These are phyloP conservation scores for Macheiramphus alcinus DNA, from an alignment of 2,113 vertebrate species.

Conservation along the genomic window DNA sequence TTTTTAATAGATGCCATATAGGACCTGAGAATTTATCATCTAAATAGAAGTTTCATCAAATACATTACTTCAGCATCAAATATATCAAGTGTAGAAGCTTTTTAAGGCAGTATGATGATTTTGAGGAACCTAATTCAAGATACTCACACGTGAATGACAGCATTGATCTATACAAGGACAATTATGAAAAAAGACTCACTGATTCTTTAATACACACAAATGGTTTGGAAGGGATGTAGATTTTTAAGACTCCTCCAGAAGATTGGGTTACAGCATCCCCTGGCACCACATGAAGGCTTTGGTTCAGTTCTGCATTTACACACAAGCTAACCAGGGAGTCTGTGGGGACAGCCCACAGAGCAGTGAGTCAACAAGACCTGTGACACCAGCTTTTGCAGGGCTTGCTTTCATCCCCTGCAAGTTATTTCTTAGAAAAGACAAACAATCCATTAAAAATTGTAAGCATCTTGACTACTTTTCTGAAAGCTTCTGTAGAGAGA, in stretches of 20 bases:
- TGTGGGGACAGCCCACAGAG: not conserved
- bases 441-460: conserved; percentile 53
- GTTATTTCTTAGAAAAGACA: conserved; percentile 57
- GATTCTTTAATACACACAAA: not conserved
- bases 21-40: not conserved
- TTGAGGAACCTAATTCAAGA: not conserved
- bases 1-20: not conserved
- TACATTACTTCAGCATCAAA: not conserved
- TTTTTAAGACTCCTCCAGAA: not conserved
- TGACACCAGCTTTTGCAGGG: conserved; percentile 44
- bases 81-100: not conserved
- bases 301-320: not conserved
- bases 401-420: conserved; percentile 64
- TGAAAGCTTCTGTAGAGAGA: conserved; percentile 55
- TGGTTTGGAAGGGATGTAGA: not conserved
- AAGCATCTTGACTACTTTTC: conserved; percentile 62
- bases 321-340: not conserved
- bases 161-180: not conserved
- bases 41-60: not conserved
- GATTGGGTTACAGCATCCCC: not conserved
- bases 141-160: not conserved
- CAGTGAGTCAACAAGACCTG: not conserved
- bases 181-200: not conserved
- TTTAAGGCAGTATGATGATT: not conserved
- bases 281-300: not conserved